Evolutionary conservation across 2,113 vertebrate species (phyloP), one percentile per base, ranked within the genome.

Genomic region (Myotis davidii): DNA sequence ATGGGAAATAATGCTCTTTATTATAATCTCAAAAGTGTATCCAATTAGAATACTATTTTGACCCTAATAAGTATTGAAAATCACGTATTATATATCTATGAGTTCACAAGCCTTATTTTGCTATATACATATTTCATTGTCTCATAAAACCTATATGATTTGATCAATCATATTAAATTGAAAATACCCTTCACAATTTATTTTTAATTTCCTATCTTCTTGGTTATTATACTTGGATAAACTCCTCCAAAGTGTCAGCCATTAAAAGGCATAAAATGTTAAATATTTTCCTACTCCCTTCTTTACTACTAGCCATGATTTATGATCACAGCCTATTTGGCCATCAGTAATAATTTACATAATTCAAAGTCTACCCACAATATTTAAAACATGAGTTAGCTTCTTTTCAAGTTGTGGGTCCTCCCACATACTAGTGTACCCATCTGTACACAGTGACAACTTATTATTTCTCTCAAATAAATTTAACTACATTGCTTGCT

Each of bases 161-260:
- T 64, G 67, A 34, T 7, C 29, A 91, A 25, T 65, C 50, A 73
- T 8, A 72, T 69, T 29, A 18, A 48, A 39, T 61, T 72, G 8
- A 88, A 85, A 85, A 73, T 2, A 27, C 29, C 9, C 21, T 83
- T 94, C 37, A 93, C 10, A 88, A 56, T 42, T 88, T 94, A 90
- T 52, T 95, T 61, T 61, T 84, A 72, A 32, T 88, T 78, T 42
- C 16, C 21, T 94, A 65, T 90, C 37, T 88, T 93, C 21, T 92
- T 85, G 18, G 48, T 87, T 95, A 79, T 95, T 39, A 64, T n/a
- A 83, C 18, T 65, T 92, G 42, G 52, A 65, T 91, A 96, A 96
- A 76, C 32, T 97, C 34, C 56, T 84, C 70, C 56, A 37, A 93
- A 88, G 23, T 82, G 50, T 73, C 2, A 69, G 6, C 8, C 64